Conservation (phyloP, 2,888 invertebrate species). For the Epicampocera succincta region DNA sequence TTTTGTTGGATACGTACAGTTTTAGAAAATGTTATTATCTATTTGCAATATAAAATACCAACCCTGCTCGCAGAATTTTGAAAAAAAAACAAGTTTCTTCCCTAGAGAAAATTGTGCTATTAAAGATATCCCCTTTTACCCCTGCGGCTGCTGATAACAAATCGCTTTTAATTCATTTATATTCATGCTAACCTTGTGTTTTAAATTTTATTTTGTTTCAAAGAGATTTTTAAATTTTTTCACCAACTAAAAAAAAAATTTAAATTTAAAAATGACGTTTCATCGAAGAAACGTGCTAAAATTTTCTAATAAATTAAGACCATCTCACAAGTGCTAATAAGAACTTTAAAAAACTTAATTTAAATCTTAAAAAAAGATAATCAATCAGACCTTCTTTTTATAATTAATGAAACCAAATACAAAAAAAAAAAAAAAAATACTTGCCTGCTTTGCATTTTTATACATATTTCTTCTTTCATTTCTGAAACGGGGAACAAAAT, state of each 20-base stretch:
- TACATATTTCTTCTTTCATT: slow-evolving; percentile 23
- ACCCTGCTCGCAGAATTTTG: slow-evolving; percentile 44
- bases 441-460: slow-evolving; percentile 65
- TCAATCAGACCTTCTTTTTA: slow-evolving; percentile 42
- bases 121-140: neutral
- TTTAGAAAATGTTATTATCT: slow-evolving; percentile 19
- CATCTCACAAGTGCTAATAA: slow-evolving; percentile 82
- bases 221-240: slow-evolving; percentile 21
- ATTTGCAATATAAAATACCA: slow-evolving; percentile 14
- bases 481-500: slow-evolving; percentile 9
- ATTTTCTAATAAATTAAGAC: slow-evolving; percentile 75
- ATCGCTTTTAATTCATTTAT: slow-evolving; percentile 54
- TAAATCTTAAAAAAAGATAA: slow-evolving; percentile 60
- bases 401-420: slow-evolving; percentile 6
- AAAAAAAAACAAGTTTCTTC: slow-evolving; percentile 25
- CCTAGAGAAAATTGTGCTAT: neutral
- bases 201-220: slow-evolving; percentile 34
- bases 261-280: slow-evolving; percentile 36
- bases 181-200: slow-evolving; percentile 32
- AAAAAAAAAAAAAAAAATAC: slow-evolving; percentile 45
- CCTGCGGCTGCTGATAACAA: slow-evolving; percentile 61
- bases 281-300: slow-evolving; percentile 28
- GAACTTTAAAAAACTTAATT: slow-evolving; percentile 71
- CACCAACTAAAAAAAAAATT: slow-evolving; percentile 5
- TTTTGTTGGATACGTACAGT: slow-evolving; percentile 13